Percentiles rank a stretch among this genome's conserved stretches.
Evolutionary conservation across 1,140 invertebrate genomes (phyloP).

Genomic region (Sycophaga agraensis): DNA sequence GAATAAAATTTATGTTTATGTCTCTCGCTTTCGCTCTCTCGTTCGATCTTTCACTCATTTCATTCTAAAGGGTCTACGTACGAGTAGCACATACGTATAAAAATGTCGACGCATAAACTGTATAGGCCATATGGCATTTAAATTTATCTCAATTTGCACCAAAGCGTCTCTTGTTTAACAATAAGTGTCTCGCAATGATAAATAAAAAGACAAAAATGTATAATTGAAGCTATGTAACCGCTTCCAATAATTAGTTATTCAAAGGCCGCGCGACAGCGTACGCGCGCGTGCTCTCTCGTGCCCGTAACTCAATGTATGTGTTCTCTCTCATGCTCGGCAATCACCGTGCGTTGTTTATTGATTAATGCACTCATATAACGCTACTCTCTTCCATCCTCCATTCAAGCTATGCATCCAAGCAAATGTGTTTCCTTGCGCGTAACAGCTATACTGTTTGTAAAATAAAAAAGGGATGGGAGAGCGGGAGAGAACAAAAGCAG

Average conservation of each 20-base stretch:
- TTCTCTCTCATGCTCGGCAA: too few relatives aligned
- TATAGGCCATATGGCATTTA: slow-evolving; percentile 5
- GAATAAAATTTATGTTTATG: slow-evolving; percentile 15
- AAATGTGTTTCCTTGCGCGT: too few relatives aligned
- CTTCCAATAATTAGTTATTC: too few relatives aligned
- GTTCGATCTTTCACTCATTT: not conserved
- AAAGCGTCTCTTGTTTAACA: not conserved
- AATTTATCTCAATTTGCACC: not conserved
- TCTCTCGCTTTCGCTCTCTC: not conserved
- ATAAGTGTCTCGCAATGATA: not conserved
- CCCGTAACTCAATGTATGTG: too few relatives aligned
- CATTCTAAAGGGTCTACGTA: slow-evolving; percentile 2
- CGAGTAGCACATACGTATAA: slow-evolving; percentile 17
- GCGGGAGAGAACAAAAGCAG: too few relatives aligned
- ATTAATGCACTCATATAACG: too few relatives aligned
- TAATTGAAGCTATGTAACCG: not conserved
- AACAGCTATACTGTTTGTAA: too few relatives aligned
- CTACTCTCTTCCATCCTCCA: not conserved
- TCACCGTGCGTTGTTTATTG: too few relatives aligned
- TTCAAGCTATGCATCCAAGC: not conserved
- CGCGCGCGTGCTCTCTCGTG: too few relatives aligned
- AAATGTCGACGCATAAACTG: slow-evolving; percentile 5
- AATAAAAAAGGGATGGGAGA: too few relatives aligned
- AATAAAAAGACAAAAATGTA: slow-evolving; percentile 1
- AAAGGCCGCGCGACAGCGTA: too few relatives aligned